Evolutionary conservation across 2,888 invertebrate genomes (phyloP).

Genomic region (Lymantria dispar): DNA sequence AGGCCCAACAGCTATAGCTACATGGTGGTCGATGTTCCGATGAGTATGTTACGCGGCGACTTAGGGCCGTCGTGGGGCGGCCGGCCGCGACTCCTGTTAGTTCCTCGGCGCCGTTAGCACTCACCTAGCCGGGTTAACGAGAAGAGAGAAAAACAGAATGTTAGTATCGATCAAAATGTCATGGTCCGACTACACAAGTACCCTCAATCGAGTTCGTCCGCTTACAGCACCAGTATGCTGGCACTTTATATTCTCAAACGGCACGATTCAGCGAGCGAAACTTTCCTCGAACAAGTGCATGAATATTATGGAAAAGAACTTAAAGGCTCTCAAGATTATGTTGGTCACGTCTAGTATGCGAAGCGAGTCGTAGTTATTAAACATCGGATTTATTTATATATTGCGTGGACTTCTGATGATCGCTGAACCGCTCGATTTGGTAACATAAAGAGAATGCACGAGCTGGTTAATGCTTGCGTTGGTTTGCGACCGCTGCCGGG

Average conservation of each 20-base stretch:
- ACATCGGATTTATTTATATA: not conserved
- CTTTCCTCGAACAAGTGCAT: not conserved
- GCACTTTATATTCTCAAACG: not conserved
- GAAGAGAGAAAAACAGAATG: conserved; percentile 88
- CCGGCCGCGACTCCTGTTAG: conserved; percentile 74
- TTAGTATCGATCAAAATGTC: conserved; percentile 84
- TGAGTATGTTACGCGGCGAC: conserved; percentile 76
- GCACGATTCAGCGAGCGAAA: conserved; percentile 4
- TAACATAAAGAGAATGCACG: conserved; percentile 10
- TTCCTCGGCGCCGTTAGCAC: conserved; percentile 87
- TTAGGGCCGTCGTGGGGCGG: conserved; percentile 55
- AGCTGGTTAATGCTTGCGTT: conserved; percentile 48
- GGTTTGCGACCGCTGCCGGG: conserved; percentile 40
- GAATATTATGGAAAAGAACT: not conserved
- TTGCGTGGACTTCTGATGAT: not conserved
- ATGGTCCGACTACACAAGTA: conserved; percentile 74
- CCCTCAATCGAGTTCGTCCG: conserved; percentile 56
- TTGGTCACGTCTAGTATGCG: not conserved
- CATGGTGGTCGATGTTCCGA: conserved; percentile 80
- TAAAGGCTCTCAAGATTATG: not conserved
- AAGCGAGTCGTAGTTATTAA: not conserved
- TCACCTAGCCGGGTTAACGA: conserved; percentile 90
- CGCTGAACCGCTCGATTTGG: conserved; percentile 7
- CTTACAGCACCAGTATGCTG: conserved; percentile 7
- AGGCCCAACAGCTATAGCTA: conserved; percentile 81